A percentile compares a stretch with the other conserved stretches of the same genome.
phyloP scores from a whole-genome alignment of 2,888 invertebrate species.

The Lathronympha strigana region DNA sequence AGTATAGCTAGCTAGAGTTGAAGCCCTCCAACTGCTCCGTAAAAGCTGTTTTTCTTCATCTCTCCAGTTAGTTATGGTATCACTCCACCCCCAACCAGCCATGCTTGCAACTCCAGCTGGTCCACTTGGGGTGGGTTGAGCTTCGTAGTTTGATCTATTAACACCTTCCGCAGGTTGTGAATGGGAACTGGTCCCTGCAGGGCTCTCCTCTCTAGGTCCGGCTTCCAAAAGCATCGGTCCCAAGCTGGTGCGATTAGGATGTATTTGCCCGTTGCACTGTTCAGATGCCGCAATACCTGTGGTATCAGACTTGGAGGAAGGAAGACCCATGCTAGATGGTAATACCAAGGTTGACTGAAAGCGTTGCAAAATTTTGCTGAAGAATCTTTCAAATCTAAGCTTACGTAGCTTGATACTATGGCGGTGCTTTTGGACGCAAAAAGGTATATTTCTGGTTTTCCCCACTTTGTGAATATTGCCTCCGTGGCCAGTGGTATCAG shows the following conservation, averaged over 20 bases:
- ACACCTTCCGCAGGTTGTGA: conserved; percentile 24
- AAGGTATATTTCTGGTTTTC: conserved; percentile 43
- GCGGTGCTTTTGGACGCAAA: conserved; percentile 40
- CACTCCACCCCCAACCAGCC: conserved; percentile 45
- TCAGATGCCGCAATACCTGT: conserved; percentile 26
- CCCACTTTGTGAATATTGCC: conserved; percentile 40
- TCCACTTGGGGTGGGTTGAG: conserved; percentile 34
- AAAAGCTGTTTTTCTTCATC: conserved; percentile 34
- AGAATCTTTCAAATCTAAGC: conserved; percentile 28
- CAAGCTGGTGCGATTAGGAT: conserved; percentile 44
- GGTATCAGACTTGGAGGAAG: conserved; percentile 35
- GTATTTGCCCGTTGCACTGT: conserved; percentile 17
- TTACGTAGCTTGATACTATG: conserved; percentile 35
- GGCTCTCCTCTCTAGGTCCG: conserved; percentile 43
- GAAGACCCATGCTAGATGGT: conserved; percentile 32
- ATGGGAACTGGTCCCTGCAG: conserved; percentile 31
- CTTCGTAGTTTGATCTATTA: conserved; percentile 42
- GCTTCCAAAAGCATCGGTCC: conserved; percentile 46
- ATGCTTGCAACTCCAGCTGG: conserved; percentile 32
- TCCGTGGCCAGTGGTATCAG: conserved; percentile 32
- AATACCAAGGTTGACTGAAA: conserved; percentile 33
- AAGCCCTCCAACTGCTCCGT: conserved; percentile 39
- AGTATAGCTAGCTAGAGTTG: conserved; percentile 32
- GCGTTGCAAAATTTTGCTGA: conserved; percentile 31
- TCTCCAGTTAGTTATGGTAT: conserved; percentile 29